Evolutionary conservation across 2,797 vertebrate genomes (phyloP), one percentile per base, ranked within the genome.

Genomic region (Mallotus villosus): DNA sequence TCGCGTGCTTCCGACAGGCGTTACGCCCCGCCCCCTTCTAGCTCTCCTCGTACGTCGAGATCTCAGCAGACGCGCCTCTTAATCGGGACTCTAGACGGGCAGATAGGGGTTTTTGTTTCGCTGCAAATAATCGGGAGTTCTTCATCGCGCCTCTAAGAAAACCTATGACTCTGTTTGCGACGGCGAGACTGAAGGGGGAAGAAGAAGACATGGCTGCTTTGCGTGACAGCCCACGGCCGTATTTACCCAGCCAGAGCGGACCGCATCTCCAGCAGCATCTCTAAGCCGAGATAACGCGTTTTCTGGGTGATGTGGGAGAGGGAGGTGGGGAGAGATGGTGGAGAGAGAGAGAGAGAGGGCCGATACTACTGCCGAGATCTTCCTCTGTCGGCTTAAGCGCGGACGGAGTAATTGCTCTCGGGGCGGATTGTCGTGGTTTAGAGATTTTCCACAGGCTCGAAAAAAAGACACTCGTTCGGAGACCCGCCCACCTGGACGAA

Each of bases 311-410:
- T 73, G 78, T 75, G 74, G 63, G 77, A 63, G 68, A 78, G 63
- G 72, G 68, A 74, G 74, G 60, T 74, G 65, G 68, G 71, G 51
- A 76, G 51, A 74, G 60, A 25, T n/a, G n/a, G n/a, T n/a, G n/a
- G n/a, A n/a, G n/a, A n/a, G n/a, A 72, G 51, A 76, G 51, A 74
- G 60, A 25, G 25, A 25, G 25, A 25, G 63, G 41, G 1, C 29
- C 29, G 2, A 53, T n/a, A 68, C 69, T 67, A 67, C 71, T 17
- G 73, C 55, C 51, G 51, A 53, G 60, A 70, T 84, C 75, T 79
- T 79, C 78, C 79, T 83, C 78, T 75, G 68, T 71, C 76, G 78
- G 81, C 84, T 83, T 78, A 32, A 84, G 65, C 62, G 74, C 68
- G 32, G 55, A 81, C 79, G 73, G 78, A 81, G 83, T 82, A 71